Percentiles rank a stretch among this genome's conserved stretches.
Evolutionary conservation across 2,113 vertebrate species (phyloP).

Genomic region (Penelope pileata): DNA sequence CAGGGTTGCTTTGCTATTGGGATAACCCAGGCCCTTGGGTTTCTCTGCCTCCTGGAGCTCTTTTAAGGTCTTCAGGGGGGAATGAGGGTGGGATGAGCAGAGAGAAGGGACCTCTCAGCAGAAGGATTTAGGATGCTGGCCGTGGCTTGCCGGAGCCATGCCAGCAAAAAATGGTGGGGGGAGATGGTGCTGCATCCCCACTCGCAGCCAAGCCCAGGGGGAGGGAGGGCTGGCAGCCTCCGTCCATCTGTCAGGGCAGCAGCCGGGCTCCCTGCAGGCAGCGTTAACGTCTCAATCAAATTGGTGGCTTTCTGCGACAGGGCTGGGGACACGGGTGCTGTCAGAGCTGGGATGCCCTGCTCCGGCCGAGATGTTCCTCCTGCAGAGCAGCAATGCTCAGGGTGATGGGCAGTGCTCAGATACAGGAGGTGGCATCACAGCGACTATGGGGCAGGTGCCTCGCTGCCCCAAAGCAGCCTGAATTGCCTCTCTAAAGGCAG

Average conservation of each 20-base stretch:
- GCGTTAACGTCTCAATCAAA: slow-evolving; percentile 56
- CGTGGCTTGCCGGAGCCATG: rapidly evolving
- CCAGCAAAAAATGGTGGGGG: slow-evolving; percentile 24
- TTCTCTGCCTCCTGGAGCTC: background rate
- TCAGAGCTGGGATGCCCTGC: background rate
- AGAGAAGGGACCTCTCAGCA: background rate
- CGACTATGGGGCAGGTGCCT: background rate
- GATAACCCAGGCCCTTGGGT: background rate
- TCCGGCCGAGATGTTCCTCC: background rate
- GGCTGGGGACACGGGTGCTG: background rate
- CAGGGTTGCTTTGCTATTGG: background rate
- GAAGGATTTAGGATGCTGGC: background rate
- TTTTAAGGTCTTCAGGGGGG: background rate
- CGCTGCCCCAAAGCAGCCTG: background rate
- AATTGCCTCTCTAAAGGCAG: background rate
- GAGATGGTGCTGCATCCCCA: background rate
- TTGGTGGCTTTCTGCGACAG: background rate
- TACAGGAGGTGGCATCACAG: background rate
- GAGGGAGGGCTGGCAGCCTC: background rate
- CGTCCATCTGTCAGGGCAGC: background rate
- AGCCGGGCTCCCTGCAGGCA: background rate
- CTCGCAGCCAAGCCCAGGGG: background rate
- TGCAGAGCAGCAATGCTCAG: background rate
- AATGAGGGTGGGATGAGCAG: background rate
- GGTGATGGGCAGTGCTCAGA: background rate